A percentile compares a stretch with the other conserved stretches of the same genome.
Conservation (phyloP, 2,888 invertebrate species). For the Pyrrhia umbra region DNA sequence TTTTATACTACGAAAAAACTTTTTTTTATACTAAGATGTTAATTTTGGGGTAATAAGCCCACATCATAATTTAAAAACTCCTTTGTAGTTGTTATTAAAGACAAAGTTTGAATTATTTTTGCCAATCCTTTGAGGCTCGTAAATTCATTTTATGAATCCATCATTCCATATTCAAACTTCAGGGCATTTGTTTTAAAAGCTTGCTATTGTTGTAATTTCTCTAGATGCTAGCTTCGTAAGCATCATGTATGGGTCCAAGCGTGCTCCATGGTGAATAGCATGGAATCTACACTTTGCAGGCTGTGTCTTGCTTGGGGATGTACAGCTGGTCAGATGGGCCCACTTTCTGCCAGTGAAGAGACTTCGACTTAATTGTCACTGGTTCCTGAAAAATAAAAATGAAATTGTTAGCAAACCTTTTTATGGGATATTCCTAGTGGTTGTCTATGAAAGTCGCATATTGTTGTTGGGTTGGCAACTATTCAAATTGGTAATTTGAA, state of each 20-base stretch:
- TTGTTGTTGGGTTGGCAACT: conserved; percentile 26
- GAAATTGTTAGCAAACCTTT: conserved; percentile 9
- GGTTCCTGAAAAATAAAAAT: conserved; percentile 80
- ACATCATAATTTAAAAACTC: background rate
- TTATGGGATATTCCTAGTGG: background rate
- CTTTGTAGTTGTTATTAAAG: background rate
- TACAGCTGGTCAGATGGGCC: conserved; percentile 85
- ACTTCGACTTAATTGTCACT: conserved; percentile 84
- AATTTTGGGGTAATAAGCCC: background rate
- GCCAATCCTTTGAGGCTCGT: background rate
- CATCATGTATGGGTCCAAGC: conserved; percentile 53
- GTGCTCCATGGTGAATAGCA: conserved; percentile 36
- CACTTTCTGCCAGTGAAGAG: conserved; percentile 84
- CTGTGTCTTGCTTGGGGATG: conserved; percentile 72
- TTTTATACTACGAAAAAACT: conserved; percentile 21
- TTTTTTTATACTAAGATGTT: background rate
- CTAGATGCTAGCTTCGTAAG: conserved; percentile 9
- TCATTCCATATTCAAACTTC: background rate
- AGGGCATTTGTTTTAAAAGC: conserved; percentile 11
- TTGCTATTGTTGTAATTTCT: conserved; percentile 18
- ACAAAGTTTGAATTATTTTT: background rate
- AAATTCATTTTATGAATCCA: conserved; percentile 6
- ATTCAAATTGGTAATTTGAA: conserved; percentile 31
- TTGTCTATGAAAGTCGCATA: conserved; percentile 1
- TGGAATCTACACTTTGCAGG: conserved; percentile 67